These are phyloP conservation scores for Protula sp. DNA, from an alignment of 2,888 invertebrate species.

Conservation along the genomic window DNA sequence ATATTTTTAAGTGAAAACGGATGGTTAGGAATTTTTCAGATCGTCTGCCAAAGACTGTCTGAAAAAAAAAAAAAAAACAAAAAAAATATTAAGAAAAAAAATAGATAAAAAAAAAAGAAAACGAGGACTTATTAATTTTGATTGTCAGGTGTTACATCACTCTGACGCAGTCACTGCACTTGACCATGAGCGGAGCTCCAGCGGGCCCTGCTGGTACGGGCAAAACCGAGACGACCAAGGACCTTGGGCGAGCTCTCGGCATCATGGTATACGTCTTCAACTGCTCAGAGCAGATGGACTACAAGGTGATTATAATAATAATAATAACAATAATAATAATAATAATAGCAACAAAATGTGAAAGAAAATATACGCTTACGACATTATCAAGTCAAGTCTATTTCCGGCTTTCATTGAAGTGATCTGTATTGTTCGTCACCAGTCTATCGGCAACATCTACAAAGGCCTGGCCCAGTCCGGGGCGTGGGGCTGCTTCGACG, in stretches of 20 bases:
- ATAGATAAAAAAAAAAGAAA: no score
- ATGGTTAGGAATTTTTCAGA: no score
- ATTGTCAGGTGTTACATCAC: slow-evolving; percentile 79
- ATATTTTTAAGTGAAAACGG: no score
- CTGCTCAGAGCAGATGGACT: slow-evolving; percentile 97
- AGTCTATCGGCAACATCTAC: slow-evolving; percentile 79
- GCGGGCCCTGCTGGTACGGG: slow-evolving; percentile 86
- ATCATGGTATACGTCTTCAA: slow-evolving; percentile 98
- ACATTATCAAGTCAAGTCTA: no score
- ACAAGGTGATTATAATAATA: slow-evolving; percentile 66
- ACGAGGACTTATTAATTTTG: no score
- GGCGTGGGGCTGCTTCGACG: slow-evolving; percentile 97
- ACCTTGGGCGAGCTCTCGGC: slow-evolving; percentile 86
- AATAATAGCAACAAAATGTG: no score
- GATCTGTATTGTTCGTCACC: slow-evolving; percentile 2
- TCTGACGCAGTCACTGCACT: slow-evolving; percentile 84
- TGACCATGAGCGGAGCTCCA: slow-evolving; percentile 94
- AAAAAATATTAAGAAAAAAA: no score
- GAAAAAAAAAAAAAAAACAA: no score
- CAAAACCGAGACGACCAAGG: slow-evolving; percentile 96
- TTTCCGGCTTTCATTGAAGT: no score
- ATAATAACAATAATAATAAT: no score
- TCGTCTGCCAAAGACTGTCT: no score
- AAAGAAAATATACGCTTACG: no score
- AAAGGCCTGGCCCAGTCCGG: slow-evolving; percentile 95